Evolutionary conservation across 2,888 invertebrate species (phyloP), one percentile per base, ranked within the genome.

Genomic region (Epinotia demarniana): DNA sequence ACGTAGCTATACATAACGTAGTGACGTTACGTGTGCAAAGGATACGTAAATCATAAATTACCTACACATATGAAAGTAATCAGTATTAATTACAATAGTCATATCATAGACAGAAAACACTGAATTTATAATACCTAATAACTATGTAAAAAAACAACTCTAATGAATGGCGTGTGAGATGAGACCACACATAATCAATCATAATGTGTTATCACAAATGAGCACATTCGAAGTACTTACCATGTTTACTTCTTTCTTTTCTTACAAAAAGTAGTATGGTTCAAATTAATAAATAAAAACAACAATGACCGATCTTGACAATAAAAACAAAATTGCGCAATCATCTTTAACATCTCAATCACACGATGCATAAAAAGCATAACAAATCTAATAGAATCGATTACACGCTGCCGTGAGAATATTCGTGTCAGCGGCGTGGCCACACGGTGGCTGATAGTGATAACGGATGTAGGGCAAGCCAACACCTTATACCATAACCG

Each of bases 361-460:
- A 75, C 62, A 73, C 62, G 57, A 53, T 63, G 62, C 68, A 76
- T 68, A 75, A 75, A 75, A 82, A 79, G 83, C 86, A 86, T 87
- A 80, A 78, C 87, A 74, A 85, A 90, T 85, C 75, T 81, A 86
- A 82, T 81, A 79, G 79, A 81, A 85, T 82, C 84, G 80, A 84
- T 82, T 85, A 82, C 79, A 83, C 80, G 82, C 78, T 81, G 81
- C 81, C 90, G 90, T 90, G 90, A 90, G 90, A 90, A 88, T 83
- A 80, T 83, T 84, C 77, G 77, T 77, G 80, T 81, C 82, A 80
- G 83, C 66, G 53, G 85, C 81, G 83, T 87, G 86, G 81, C 87
- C 81, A 83, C 86, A 87, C 80, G 66, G 77, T 69, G 67, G 77
- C 74, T 68, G 89, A 87, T 88, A 87, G 85, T 68, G 89, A 87